These are phyloP conservation scores for Scyliorhinus canicula DNA, from an alignment of 2,797 vertebrate species.

Conservation along the genomic window DNA sequence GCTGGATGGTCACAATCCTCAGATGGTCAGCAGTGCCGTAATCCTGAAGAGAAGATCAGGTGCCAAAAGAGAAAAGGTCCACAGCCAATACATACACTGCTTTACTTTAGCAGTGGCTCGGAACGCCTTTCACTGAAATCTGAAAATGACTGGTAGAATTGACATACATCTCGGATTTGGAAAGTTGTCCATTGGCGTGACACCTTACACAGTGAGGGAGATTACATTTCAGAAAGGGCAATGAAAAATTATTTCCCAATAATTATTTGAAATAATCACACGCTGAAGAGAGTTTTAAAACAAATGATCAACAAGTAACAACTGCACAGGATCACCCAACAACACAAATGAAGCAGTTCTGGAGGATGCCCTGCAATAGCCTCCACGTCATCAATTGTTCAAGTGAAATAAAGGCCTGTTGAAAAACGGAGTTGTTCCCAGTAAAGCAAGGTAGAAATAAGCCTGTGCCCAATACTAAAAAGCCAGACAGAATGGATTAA, in stretches of 20 bases:
- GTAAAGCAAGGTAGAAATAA: neutral
- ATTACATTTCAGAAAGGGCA: neutral
- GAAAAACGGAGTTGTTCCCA: neutral
- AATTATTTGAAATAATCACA: neutral
- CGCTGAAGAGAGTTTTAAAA: neutral
- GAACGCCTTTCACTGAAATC: neutral
- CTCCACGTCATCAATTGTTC: neutral
- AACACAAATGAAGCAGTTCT: neutral
- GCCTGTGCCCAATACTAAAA: neutral
- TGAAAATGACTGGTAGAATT: neutral
- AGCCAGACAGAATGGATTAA: neutral
- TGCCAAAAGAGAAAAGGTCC: neutral
- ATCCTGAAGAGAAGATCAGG: neutral
- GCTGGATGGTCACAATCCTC: neutral
- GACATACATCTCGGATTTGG: neutral
- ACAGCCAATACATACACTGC: neutral
- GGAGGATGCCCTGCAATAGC: neutral
- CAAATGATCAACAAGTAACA: neutral
- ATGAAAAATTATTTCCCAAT: neutral
- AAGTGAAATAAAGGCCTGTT: neutral
- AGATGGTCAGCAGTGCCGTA: neutral
- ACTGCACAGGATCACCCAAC: neutral
- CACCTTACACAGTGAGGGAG: neutral
- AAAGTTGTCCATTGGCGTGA: neutral
- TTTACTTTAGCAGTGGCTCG: neutral